Evolutionary conservation across 2,888 invertebrate genomes (phyloP).

Genomic region (Sinotaia quadrata): DNA sequence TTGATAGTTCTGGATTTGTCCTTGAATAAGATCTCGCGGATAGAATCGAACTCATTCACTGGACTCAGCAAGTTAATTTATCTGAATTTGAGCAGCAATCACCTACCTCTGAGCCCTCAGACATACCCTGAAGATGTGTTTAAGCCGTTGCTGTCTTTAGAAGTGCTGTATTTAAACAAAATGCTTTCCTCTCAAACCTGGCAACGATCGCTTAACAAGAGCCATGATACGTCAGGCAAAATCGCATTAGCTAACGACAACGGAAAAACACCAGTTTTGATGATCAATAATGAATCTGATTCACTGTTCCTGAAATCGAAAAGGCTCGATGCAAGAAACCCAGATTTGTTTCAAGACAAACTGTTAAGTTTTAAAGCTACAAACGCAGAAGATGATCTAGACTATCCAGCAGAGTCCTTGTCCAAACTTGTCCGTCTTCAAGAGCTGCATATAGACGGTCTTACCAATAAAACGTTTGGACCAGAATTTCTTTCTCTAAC

Average conservation of each 20-base stretch:
- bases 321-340: too few species aligned
- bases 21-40: neutral
- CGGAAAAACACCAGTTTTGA: neutral
- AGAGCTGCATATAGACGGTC: conserved; percentile 24
- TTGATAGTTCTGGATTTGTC: neutral
- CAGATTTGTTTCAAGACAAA: too few species aligned
- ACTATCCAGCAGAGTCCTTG: conserved; percentile 25
- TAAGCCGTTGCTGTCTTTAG: conserved; percentile 4
- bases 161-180: conserved; percentile 4
- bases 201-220: too few species aligned
- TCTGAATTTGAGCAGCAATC: conserved; percentile 4
- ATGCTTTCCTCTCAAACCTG: neutral
- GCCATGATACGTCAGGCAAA: too few species aligned
- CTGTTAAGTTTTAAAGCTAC: neutral
- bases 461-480: conserved; percentile 5
- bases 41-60: conserved; percentile 9
- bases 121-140: conserved; percentile 16
- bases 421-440: conserved; percentile 8
- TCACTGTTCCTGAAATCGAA: too few species aligned
- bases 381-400: neutral
- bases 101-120: neutral
- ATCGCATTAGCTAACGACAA: neutral
- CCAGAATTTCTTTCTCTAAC: conserved; percentile 2
- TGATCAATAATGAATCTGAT: neutral
- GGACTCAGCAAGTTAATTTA: neutral